These are phyloP conservation scores for Stenodera caucasica DNA, from an alignment of 2,888 invertebrate genomes.

Conservation along the genomic window DNA sequence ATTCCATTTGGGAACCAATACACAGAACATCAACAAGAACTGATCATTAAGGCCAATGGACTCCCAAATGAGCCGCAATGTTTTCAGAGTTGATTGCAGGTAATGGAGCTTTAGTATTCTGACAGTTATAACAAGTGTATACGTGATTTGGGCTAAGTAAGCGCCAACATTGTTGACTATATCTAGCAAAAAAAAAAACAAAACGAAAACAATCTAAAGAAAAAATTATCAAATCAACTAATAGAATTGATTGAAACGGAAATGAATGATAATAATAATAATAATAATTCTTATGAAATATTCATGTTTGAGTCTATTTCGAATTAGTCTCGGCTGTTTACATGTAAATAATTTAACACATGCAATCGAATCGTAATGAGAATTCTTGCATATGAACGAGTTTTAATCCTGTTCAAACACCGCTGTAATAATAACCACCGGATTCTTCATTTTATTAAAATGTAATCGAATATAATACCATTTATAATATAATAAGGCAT, in stretches of 20 bases:
- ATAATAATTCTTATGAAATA: constrained; percentile 14
- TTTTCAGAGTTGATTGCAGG: constrained; percentile 16
- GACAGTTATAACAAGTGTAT: constrained; percentile 8
- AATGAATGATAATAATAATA: not conserved
- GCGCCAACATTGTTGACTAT: not conserved
- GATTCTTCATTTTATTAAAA: not conserved
- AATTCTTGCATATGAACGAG: constrained; percentile 8
- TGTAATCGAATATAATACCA: not conserved
- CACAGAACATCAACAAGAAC: constrained; percentile 1
- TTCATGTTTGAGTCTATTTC: constrained; percentile 15
- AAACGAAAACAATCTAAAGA: too few relatives aligned
- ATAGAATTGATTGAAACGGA: not conserved
- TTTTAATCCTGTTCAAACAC: not conserved
- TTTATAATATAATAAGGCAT: not conserved
- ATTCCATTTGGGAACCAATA: not conserved
- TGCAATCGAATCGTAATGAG: constrained; percentile 18
- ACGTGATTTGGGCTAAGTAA: not conserved
- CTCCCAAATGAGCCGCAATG: constrained; percentile 25
- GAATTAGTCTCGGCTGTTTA: constrained; percentile 26
- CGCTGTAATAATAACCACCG: not conserved
- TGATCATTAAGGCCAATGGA: constrained; percentile 30
- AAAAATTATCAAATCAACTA: too few relatives aligned
- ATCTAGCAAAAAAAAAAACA: too few relatives aligned
- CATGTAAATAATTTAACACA: constrained; percentile 22
- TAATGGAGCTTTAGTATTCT: constrained; percentile 14